phyloP scores from a whole-genome alignment of 1,140 invertebrate species.

The Macrotrachela quadricornifera region DNA sequence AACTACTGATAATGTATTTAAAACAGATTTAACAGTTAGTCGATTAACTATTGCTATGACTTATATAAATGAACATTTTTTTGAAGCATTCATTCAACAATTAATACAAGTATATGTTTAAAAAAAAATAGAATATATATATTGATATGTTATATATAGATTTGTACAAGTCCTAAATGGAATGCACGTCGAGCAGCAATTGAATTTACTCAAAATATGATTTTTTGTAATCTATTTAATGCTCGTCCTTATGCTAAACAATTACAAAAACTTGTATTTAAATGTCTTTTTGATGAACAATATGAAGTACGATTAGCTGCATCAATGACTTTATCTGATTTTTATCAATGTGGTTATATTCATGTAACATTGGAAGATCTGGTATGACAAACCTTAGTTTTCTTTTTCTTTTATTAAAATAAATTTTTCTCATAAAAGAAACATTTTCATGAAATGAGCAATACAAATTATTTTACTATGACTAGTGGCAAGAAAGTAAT shows the following conservation, averaged over 20 bases:
- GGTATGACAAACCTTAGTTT: slow-evolving; percentile 13
- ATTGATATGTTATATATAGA: slow-evolving; percentile 28
- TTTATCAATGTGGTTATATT: slow-evolving; percentile 63
- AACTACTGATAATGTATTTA: too few relatives aligned
- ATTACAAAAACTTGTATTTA: slow-evolving; percentile 18
- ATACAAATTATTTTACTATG: neutral
- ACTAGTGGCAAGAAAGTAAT: slow-evolving; percentile 10
- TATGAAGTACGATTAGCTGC: slow-evolving; percentile 46
- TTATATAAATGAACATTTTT: too few relatives aligned
- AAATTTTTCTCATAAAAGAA: neutral
- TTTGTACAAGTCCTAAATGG: slow-evolving; percentile 42
- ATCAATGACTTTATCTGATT: slow-evolving; percentile 54
- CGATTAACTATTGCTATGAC: too few relatives aligned
- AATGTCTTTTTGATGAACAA: slow-evolving; percentile 25
- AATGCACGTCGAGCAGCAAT: slow-evolving; percentile 47
- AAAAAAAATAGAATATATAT: slow-evolving; percentile 19
- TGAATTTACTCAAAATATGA: slow-evolving; percentile 51
- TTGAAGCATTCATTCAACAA: too few relatives aligned
- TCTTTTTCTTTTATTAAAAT: neutral
- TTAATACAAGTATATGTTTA: too few relatives aligned
- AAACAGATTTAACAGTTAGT: too few relatives aligned
- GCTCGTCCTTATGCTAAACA: slow-evolving; percentile 12
- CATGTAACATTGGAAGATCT: slow-evolving; percentile 28
- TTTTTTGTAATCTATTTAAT: slow-evolving; percentile 59
- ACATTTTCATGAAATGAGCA: neutral